These are phyloP conservation scores for Gadopsis marmoratus DNA, from an alignment of 2,797 vertebrate species.

Conservation along the genomic window DNA sequence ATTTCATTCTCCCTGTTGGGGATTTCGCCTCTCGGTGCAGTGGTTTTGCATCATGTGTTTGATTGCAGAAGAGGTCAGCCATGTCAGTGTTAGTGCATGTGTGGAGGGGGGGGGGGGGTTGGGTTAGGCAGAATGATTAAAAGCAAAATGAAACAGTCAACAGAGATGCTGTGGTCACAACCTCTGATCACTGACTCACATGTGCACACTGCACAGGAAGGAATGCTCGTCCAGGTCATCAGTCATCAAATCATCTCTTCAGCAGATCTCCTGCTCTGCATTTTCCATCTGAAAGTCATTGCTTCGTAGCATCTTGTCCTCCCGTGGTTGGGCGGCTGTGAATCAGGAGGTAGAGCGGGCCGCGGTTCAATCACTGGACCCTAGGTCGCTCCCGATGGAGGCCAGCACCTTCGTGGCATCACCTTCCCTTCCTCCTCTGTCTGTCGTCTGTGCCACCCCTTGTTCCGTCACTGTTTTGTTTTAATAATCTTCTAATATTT, in stretches of 20 bases:
- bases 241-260: not conserved
- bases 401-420: not conserved
- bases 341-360: no score
- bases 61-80: slow-evolving; percentile 52
- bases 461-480: not conserved
- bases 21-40: slow-evolving; percentile 22
- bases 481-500: not conserved
- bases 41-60: slow-evolving; percentile 32
- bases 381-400: no score
- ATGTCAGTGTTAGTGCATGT: slow-evolving; percentile 28
- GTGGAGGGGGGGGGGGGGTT: slow-evolving; percentile 15
- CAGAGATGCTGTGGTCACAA: slow-evolving; percentile 6
- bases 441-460: not conserved
- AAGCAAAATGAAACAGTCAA: slow-evolving; percentile 37
- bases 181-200: slow-evolving; percentile 27
- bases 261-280: not conserved
- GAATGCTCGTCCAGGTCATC: not conserved
- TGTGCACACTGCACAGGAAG: not conserved
- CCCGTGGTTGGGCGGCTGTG: not conserved
- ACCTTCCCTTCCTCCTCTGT: not conserved
- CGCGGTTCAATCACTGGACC: no score
- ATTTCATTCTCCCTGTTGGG: slow-evolving; percentile 45
- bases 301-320: not conserved
- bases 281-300: not conserved
- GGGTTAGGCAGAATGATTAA: slow-evolving; percentile 28